These are phyloP conservation scores for Struthio camelus DNA, from an alignment of 2,113 vertebrate species.

Conservation along the genomic window DNA sequence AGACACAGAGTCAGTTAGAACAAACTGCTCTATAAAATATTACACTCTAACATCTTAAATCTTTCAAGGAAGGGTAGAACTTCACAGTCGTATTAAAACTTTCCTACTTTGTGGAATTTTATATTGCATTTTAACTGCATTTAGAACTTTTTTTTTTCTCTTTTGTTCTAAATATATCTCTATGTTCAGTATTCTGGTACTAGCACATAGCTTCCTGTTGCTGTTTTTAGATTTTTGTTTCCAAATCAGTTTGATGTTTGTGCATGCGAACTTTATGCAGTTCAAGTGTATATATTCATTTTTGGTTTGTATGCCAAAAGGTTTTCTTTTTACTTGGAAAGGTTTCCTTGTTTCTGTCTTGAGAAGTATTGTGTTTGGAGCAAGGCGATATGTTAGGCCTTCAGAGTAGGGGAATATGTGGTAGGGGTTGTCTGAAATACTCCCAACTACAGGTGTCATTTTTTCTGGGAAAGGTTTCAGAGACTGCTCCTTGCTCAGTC, in stretches of 20 bases:
- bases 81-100: slow-evolving; percentile 17
- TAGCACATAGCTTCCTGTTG: background rate
- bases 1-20: background rate
- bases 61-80: background rate
- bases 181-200: background rate
- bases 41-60: background rate
- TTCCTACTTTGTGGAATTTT: background rate
- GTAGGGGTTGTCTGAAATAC: background rate
- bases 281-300: background rate
- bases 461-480: background rate
- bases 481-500: rapidly evolving
- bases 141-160: background rate
- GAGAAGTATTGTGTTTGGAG: background rate
- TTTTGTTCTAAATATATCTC: slow-evolving; percentile 17
- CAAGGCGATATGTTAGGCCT: background rate
- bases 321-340: background rate
- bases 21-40: background rate
- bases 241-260: background rate
- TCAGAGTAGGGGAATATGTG: background rate
- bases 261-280: background rate
- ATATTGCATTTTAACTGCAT: background rate
- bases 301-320: background rate
- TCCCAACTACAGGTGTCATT: rapidly evolving
- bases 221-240: background rate
- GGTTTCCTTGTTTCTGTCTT: background rate